Percentiles rank a stretch among this genome's conserved stretches.
Evolutionary conservation across 2,113 vertebrate genomes (phyloP).

Genomic region (Hepsetus odoe): DNA sequence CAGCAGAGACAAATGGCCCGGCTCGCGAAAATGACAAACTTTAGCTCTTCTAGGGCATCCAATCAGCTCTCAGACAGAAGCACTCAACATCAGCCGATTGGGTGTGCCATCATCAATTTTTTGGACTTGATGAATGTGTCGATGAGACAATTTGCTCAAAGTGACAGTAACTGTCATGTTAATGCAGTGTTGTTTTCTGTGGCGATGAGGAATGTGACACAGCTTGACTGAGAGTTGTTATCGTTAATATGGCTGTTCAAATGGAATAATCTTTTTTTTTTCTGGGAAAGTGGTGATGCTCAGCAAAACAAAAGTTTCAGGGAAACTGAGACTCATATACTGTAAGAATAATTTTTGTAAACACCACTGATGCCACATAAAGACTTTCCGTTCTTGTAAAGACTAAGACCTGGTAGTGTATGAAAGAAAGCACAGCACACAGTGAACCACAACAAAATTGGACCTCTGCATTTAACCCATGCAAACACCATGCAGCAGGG

Average conservation of each 20-base stretch:
- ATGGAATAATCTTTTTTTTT: slow-evolving; percentile 18
- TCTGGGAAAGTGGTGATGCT: slow-evolving; percentile 20
- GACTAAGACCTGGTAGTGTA: not conserved
- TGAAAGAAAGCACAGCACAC: too few species aligned
- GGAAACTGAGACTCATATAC: slow-evolving; percentile 16
- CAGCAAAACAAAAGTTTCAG: slow-evolving; percentile 31
- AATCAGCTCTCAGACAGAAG: slow-evolving; percentile 22
- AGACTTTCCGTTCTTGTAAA: not conserved
- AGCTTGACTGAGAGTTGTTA: slow-evolving; percentile 39
- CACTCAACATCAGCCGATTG: not conserved
- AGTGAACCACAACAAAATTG: too few species aligned
- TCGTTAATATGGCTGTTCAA: slow-evolving; percentile 25
- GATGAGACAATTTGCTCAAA: slow-evolving; percentile 40
- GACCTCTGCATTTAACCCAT: too few species aligned
- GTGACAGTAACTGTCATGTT: slow-evolving; percentile 30
- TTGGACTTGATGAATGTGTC: slow-evolving; percentile 12
- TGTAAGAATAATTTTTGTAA: not conserved
- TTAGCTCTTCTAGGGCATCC: slow-evolving; percentile 31
- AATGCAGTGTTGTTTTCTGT: slow-evolving; percentile 26
- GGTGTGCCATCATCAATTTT: slow-evolving; percentile 3
- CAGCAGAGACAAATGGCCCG: slow-evolving; percentile 42
- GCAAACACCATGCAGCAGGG: too few species aligned
- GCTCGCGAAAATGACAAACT: slow-evolving; percentile 25
- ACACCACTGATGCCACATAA: not conserved
- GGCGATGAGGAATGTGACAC: slow-evolving; percentile 12